Evolutionary conservation across 2,888 invertebrate species (phyloP).

Genomic region (Pristionchus entomophagus): DNA sequence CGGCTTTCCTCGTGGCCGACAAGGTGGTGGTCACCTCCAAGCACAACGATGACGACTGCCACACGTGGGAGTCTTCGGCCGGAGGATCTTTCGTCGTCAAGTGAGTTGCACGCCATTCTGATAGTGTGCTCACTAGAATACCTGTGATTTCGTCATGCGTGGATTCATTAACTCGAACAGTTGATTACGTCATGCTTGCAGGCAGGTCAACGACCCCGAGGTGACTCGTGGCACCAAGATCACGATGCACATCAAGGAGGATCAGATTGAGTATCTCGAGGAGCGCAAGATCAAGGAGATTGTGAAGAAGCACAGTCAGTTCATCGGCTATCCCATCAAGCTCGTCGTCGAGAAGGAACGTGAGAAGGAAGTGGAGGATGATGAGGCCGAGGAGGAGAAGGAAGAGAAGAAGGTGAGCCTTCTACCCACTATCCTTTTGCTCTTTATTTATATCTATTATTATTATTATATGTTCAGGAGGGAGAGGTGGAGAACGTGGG

Average conservation of each 20-base stretch:
- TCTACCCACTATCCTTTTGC: too few relatives aligned
- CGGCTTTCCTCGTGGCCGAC: slow-evolving; percentile 96
- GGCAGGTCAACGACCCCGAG: slow-evolving; percentile 71
- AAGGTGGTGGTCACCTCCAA: slow-evolving; percentile 89
- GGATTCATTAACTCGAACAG: too few relatives aligned
- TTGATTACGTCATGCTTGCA: slow-evolving; percentile 60
- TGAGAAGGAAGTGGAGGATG: slow-evolving; percentile 87
- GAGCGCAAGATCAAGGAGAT: slow-evolving; percentile 95
- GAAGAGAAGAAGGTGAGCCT: slow-evolving; percentile 76
- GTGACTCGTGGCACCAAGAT: slow-evolving; percentile 91
- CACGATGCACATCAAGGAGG: slow-evolving; percentile 93
- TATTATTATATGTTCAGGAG: too few relatives aligned
- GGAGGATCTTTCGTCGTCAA: slow-evolving; percentile 97
- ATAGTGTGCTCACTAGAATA: too few relatives aligned
- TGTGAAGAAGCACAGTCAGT: slow-evolving; percentile 98
- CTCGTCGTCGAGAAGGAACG: slow-evolving; percentile 95
- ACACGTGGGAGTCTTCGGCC: slow-evolving; percentile 97
- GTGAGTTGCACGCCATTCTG: too few relatives aligned
- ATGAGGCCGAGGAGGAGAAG: slow-evolving; percentile 62
- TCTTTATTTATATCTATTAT: too few relatives aligned
- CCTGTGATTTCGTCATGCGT: too few relatives aligned
- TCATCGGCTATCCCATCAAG: slow-evolving; percentile 98
- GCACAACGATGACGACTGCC: slow-evolving; percentile 98
- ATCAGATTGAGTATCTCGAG: slow-evolving; percentile 93
- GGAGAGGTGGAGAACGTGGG: slow-evolving; percentile 84